phyloP scores from a whole-genome alignment of 2,113 vertebrate genomes.

The Phalacrocorax brasilianus region DNA sequence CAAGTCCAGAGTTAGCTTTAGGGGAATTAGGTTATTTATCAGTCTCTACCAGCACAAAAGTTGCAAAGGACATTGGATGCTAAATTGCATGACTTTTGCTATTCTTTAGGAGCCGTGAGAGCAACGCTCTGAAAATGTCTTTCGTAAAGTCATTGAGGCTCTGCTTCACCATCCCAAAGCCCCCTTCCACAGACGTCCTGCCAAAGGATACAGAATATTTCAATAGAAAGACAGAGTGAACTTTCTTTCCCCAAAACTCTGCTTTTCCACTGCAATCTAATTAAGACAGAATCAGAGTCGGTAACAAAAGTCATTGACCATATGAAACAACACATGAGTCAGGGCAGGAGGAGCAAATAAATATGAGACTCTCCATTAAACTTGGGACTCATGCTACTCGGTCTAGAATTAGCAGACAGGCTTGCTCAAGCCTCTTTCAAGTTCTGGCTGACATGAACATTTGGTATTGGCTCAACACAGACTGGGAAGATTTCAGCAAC shows the following conservation, averaged over 20 bases:
- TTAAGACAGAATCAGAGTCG: neutral
- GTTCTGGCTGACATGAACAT: neutral
- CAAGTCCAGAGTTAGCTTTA: neutral
- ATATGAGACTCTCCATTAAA: neutral
- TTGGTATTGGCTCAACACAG: neutral
- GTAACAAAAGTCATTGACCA: fast-evolving
- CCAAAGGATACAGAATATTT: neutral
- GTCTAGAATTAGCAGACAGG: neutral
- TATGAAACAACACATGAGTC: neutral
- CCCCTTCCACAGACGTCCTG: neutral
- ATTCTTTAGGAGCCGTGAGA: neutral
- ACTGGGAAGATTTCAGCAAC: neutral
- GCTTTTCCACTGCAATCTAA: neutral
- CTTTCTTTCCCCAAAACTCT: neutral
- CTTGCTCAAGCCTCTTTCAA: neutral
- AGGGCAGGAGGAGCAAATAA: neutral
- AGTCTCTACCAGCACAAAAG: neutral
- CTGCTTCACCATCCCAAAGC: neutral
- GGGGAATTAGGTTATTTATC: neutral
- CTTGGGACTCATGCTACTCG: neutral
- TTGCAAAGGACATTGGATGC: neutral
- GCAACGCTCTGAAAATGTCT: neutral
- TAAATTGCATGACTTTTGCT: neutral
- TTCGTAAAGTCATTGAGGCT: neutral
- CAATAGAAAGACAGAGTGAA: neutral